Evolutionary conservation across 2,113 vertebrate species (phyloP).

Genomic region (Chaenocephalus aceratus): DNA sequence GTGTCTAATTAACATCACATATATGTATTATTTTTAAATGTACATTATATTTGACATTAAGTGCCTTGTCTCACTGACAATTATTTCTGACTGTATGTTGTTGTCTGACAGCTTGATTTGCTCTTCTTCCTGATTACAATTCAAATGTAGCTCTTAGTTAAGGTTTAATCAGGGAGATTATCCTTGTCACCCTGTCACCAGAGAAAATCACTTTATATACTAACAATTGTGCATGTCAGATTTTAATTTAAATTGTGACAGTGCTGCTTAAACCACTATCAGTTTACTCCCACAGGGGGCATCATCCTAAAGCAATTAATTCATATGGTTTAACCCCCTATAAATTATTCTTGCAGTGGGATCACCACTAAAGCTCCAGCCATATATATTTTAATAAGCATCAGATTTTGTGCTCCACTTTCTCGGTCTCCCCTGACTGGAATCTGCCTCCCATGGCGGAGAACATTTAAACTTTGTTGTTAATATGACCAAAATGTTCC

Average conservation of each 20-base stretch:
- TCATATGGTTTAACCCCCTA: constrained; percentile 23
- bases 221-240: constrained; percentile 5
- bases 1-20: constrained; percentile 2
- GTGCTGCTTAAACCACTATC: neutral
- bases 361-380: neutral
- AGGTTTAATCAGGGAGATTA: neutral
- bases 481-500: constrained; percentile 13
- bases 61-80: constrained; percentile 8
- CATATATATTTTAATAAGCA: constrained; percentile 41
- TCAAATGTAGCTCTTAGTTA: neutral
- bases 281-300: neutral
- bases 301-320: constrained; percentile 21
- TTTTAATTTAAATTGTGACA: neutral
- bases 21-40: neutral
- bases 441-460: constrained; percentile 1
- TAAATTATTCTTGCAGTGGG: constrained; percentile 33
- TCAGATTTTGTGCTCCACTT: constrained; percentile 31
- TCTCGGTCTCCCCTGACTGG: neutral
- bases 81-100: constrained; percentile 28
- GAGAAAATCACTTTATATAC: neutral
- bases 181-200: neutral
- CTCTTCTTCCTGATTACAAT: constrained; percentile 2
- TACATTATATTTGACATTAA: neutral
- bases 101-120: constrained; percentile 7
- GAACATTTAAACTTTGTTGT: constrained; percentile 28